Base-by-base conservation (phyloP, 1,140 invertebrate genomes). In the Druon quercuslanigerum region DNA sequence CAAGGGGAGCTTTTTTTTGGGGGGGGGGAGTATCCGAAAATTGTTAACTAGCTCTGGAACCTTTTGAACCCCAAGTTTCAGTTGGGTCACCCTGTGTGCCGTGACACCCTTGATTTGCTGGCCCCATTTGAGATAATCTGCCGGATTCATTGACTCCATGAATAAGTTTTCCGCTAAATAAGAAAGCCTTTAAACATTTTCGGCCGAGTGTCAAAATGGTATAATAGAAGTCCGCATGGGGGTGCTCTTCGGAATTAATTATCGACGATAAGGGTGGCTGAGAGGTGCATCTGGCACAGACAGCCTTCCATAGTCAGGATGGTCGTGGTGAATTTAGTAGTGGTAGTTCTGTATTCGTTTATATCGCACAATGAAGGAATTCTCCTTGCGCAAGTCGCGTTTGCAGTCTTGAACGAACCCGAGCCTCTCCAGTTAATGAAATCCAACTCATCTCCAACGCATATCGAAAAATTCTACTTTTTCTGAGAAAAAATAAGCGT, bases 191-290 rank as follows among this genome's bases (percentile, higher is more conserved):
- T 75, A 73, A 71, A 51, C 19, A 19, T 51, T 33, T 33, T 75
- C 51, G 72, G 60, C 50, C 33, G 51, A 74, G 40, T 74, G 57
- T 54, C 54, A 66, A 66, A 66, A 66, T 66, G 25, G 57, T 66
- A 16, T 66, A n/a, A 8, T 16, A 14, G 9, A 16, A 33, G 17
- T 9, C 17, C 8, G 16, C 17, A 16, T 33, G 25, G 60, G 60
- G 60, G 84, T 78, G 81, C 75, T 84, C 80, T 88, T 81, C 82
- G 79, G 84, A 87, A 88, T 88, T 88, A 90, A 89, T 89, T 89
- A 87, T 85, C 84, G 82, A 78, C 76, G 72, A 77, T 77, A 79
- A 77, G 78, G 85, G 78, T 81, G 77, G 80, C 71, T 84, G 83
- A 87, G 87, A 87, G 83, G 70, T 78, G 79, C 85, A 85, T 78